Conservation (phyloP, 1,140 invertebrate species). For the Drosophila guanche region DNA sequence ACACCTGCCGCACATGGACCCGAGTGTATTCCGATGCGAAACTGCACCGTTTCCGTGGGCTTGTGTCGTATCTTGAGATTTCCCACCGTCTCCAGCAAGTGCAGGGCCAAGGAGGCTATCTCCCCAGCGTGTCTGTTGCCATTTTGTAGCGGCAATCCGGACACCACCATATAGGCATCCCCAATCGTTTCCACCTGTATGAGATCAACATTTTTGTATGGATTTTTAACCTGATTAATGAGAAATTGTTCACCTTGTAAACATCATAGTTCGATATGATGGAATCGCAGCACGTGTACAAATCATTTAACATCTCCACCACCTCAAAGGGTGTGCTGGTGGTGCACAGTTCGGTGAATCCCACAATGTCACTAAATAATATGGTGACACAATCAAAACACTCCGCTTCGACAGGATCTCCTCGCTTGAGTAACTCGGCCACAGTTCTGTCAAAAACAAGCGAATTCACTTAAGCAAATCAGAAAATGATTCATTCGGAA, state of each 20-base stretch:
- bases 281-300: slow-evolving; percentile 96
- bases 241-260: slow-evolving; percentile 88
- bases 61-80: slow-evolving; percentile 92
- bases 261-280: slow-evolving; percentile 96
- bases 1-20: slow-evolving; percentile 93
- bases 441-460: slow-evolving; percentile 88
- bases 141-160: slow-evolving; percentile 91
- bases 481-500: background rate
- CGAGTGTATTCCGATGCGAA: slow-evolving; percentile 93
- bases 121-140: slow-evolving; percentile 89
- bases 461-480: background rate
- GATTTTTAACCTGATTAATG: background rate
- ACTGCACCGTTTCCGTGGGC: slow-evolving; percentile 90
- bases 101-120: slow-evolving; percentile 94
- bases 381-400: slow-evolving; percentile 95
- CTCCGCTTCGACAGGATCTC: slow-evolving; percentile 93
- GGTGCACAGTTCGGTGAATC: slow-evolving; percentile 97
- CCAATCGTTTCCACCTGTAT: slow-evolving; percentile 96
- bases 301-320: slow-evolving; percentile 93
- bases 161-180: slow-evolving; percentile 97
- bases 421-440: slow-evolving; percentile 93
- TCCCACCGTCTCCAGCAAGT: slow-evolving; percentile 92
- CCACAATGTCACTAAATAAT: slow-evolving; percentile 96
- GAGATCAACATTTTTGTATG: background rate
- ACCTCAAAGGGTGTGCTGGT: slow-evolving; percentile 94